Conservation (phyloP, 1,140 invertebrate species). For the Tetranychus urticae region DNA sequence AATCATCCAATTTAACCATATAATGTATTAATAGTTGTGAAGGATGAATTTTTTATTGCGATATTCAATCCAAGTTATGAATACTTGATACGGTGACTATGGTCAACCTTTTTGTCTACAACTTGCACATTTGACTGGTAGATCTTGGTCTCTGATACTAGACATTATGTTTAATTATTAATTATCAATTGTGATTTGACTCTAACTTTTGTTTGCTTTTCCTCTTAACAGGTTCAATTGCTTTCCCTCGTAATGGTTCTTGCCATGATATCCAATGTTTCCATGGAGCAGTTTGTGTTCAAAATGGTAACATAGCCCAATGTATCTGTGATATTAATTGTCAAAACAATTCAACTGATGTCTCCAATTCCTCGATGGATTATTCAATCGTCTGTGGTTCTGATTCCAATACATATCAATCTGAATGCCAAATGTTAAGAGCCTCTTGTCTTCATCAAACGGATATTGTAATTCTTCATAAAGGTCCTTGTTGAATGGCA, state of each 20-base stretch:
- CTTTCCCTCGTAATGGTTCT: neutral
- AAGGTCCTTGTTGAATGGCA: neutral
- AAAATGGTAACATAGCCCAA: neutral
- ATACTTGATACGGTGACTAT: too few relatives aligned
- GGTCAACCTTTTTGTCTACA: too few relatives aligned
- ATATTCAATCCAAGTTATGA: too few relatives aligned
- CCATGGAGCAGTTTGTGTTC: conserved; percentile 1
- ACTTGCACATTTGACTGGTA: too few relatives aligned
- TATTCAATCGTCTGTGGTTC: conserved; percentile 30
- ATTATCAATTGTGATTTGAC: too few relatives aligned
- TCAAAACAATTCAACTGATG: neutral
- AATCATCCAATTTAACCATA: too few relatives aligned
- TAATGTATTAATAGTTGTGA: too few relatives aligned
- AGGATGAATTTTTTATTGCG: too few relatives aligned
- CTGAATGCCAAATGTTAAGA: conserved; percentile 36
- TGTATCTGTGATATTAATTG: neutral
- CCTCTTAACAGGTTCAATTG: neutral
- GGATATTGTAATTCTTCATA: neutral
- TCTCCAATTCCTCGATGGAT: neutral
- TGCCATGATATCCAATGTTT: neutral
- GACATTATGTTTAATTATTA: too few relatives aligned
- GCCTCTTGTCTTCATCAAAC: conserved; percentile 37
- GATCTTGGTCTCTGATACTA: too few relatives aligned
- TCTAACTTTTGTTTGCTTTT: too few relatives aligned
- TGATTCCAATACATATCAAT: conserved; percentile 39